Evolutionary conservation across 1,140 invertebrate genomes (phyloP).

Genomic region (Drosophila lacertosa): DNA sequence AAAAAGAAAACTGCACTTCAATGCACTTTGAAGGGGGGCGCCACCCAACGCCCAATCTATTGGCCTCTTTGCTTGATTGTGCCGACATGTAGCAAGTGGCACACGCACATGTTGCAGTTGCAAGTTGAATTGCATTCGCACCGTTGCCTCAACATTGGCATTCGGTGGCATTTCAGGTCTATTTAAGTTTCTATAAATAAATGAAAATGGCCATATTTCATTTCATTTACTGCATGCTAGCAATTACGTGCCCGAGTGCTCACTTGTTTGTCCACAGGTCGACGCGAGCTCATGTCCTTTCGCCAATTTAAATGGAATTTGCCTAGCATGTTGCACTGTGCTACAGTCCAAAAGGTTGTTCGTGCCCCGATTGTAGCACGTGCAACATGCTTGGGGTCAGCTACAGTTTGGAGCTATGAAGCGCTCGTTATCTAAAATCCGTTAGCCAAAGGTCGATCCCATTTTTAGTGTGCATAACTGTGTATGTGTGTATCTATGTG

Average conservation of each 20-base stretch:
- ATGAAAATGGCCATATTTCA: slow-evolving; percentile 48
- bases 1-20: background rate
- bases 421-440: slow-evolving; percentile 41
- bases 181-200: slow-evolving; percentile 58
- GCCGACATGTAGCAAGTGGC: slow-evolving; percentile 22
- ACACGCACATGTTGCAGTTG: slow-evolving; percentile 43
- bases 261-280: slow-evolving; percentile 11
- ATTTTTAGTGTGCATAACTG: slow-evolving; percentile 7
- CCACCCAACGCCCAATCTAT: no score
- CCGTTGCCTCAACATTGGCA: no score
- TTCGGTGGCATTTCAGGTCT: slow-evolving; percentile 43
- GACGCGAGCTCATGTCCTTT: background rate
- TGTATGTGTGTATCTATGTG: no score
- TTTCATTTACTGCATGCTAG: slow-evolving; percentile 38
- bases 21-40: slow-evolving; percentile 21
- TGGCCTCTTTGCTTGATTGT: background rate
- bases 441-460: slow-evolving; percentile 19
- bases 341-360: slow-evolving; percentile 2
- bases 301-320: slow-evolving; percentile 45
- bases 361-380: slow-evolving; percentile 28
- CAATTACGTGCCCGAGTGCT: slow-evolving; percentile 54
- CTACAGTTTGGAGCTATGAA: slow-evolving; percentile 10
- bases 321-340: slow-evolving; percentile 17
- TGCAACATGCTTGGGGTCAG: slow-evolving; percentile 13
- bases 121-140: slow-evolving; percentile 9